Evolutionary conservation across 2,113 vertebrate species (phyloP), one percentile per base, ranked within the genome.

Genomic region (Clupea harengus): DNA sequence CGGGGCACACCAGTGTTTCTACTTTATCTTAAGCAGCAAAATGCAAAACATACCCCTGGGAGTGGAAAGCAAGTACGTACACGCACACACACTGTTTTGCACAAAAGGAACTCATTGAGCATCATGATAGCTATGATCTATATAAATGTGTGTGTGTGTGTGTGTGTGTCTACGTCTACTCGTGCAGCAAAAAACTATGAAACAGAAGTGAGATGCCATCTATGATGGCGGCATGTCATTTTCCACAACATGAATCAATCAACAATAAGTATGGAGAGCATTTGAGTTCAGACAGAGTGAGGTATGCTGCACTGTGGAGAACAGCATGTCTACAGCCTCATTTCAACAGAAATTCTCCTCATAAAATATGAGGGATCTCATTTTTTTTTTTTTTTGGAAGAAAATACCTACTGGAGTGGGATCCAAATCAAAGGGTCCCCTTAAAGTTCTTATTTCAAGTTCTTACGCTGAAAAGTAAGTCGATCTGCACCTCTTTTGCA

Each of bases 221-320:
- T 89, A 84, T 82, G 80, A 84, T 67, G 67, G n/a, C 82, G 83
- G 82, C 89, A 86, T 81, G 82, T 86, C 84, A 86, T 86, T 32
- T 84, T 83, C 52, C 72, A 86, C 88, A 89, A 86, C 87, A 54
- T 89, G 88, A 80, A 81, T 82, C 83, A 83, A 82, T 90, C 88
- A 86, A 75, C 6, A 45, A 84, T 39, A 47, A 82, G 86, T 81
- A 89, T 86, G 86, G 80, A 67, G 64, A 80, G 82, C 82, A 83
- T 87, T 88, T 87, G 86, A 83, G 54, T 89, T 85, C 22, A 52
- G 75, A 83, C 46, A 45, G 60, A 83, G 84, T 52, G 81, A 11
- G 1, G 44, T 84, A 60, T 52, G 32, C 82, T 83, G 45, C 83
- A 72, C 6, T 78, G 72, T 85, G 64, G 45, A 28, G 28, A 82